Evolutionary conservation across 64 coral and sea anemone genomes (phyloP).

Genomic region (Montipora capricornis): DNA sequence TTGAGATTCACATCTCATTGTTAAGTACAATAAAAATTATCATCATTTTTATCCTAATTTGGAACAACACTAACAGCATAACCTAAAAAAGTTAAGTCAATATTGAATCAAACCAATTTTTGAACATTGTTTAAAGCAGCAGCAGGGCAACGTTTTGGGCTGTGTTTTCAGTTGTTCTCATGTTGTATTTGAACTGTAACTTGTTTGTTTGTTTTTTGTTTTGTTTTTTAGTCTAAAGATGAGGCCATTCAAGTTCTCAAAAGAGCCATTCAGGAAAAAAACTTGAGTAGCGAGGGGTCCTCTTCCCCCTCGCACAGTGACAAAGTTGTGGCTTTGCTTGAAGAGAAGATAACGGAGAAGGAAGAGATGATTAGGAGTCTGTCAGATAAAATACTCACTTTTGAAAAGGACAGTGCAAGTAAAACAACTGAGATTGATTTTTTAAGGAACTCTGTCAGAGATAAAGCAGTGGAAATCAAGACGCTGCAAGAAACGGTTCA

Average conservation of each 20-base stretch:
- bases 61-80: too few relatives aligned
- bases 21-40: too few relatives aligned
- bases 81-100: too few relatives aligned
- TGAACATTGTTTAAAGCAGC: too few relatives aligned
- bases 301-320: slow-evolving; percentile 61
- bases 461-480: not conserved
- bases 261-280: slow-evolving; percentile 89
- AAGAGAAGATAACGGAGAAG: slow-evolving; percentile 80
- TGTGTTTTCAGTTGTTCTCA: too few relatives aligned
- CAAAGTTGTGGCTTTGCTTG: slow-evolving; percentile 82
- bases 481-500: slow-evolving; percentile 16
- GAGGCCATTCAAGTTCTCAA: slow-evolving; percentile 98
- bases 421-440: slow-evolving; percentile 33
- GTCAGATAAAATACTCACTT: not conserved
- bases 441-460: slow-evolving; percentile 7
- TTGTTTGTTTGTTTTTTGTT: not conserved
- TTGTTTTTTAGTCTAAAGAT: slow-evolving; percentile 86
- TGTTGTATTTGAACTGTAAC: not conserved
- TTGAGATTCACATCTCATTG: too few relatives aligned
- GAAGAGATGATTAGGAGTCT: slow-evolving; percentile 73
- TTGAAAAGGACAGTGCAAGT: slow-evolving; percentile 25
- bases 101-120: too few relatives aligned
- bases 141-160: too few relatives aligned
- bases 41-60: too few relatives aligned
- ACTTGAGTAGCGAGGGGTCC: slow-evolving; percentile 68